Evolutionary conservation across 2,797 vertebrate genomes (phyloP).

Genomic region (Rhodeus uyekii): DNA sequence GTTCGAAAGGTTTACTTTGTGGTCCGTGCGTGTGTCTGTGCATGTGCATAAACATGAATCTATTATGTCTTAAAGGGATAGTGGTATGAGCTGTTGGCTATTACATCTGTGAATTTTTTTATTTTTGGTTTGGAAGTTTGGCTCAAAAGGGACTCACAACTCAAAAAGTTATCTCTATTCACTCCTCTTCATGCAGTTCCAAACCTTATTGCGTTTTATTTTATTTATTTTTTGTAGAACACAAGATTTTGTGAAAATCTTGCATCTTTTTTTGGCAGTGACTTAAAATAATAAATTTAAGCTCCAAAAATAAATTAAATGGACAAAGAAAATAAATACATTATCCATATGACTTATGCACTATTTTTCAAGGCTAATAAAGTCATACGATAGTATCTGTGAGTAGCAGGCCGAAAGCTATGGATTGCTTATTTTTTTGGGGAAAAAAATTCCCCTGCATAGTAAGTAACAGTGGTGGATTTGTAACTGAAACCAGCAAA

Average conservation of each 20-base stretch:
- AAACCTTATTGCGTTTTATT: neutral
- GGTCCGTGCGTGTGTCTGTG: neutral
- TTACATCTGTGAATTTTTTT: neutral
- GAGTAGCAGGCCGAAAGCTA: neutral
- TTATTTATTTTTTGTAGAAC: neutral
- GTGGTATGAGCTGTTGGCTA: neutral
- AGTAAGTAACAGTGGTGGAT: neutral
- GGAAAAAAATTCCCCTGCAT: neutral
- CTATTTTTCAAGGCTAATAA: neutral
- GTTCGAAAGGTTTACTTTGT: conserved; percentile 43
- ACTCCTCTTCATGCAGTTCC: neutral
- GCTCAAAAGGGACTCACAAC: neutral
- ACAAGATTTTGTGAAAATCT: neutral
- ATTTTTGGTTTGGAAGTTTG: neutral
- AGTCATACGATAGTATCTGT: neutral
- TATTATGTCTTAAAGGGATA: conserved; percentile 18
- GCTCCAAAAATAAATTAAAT: neutral
- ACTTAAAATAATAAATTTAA: too few relatives aligned
- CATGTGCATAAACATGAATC: neutral
- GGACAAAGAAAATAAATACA: too few relatives aligned
- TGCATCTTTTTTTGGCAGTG: neutral
- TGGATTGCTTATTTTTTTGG: neutral
- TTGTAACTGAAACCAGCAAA: neutral
- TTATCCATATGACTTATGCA: neutral
- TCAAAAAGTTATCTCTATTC: neutral